A percentile compares a stretch with the other conserved stretches of the same genome.
Conservation (phyloP, 2,888 invertebrate genomes). For the Parapristionchus giblindavisi region DNA sequence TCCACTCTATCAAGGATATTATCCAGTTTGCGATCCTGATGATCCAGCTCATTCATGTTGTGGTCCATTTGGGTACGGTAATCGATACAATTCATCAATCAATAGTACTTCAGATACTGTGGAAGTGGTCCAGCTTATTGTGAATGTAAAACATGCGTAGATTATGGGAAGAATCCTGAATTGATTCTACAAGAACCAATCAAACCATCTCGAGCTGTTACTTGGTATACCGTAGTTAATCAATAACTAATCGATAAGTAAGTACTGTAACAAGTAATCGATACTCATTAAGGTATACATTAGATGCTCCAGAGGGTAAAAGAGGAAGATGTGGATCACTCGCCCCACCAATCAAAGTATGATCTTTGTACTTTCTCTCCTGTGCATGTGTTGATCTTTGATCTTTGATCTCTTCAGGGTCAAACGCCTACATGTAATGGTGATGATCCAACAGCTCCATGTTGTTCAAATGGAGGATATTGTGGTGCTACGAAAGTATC, state of each 20-base stretch:
- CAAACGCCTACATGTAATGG: conserved; percentile 62
- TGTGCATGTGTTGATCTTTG: not conserved
- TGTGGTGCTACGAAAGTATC: conserved; percentile 58
- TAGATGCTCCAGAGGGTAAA: conserved; percentile 60
- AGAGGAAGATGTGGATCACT: conserved; percentile 61
- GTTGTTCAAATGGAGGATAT: conserved; percentile 64
- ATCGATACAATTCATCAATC: not conserved
- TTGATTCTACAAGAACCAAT: conserved; percentile 62
- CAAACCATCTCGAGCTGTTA: conserved; percentile 53
- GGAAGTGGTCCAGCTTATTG: conserved; percentile 68
- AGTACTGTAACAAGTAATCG: not conserved
- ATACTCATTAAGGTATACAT: conserved; percentile 54
- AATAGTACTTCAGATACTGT: conserved; percentile 61
- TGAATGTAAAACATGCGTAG: conserved; percentile 65
- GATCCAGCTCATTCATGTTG: conserved; percentile 69
- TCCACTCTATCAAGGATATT: conserved; percentile 67
- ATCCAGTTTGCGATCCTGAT: conserved; percentile 69
- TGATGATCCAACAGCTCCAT: conserved; percentile 58
- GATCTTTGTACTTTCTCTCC: not conserved
- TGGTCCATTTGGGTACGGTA: conserved; percentile 46
- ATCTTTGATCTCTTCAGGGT: conserved; percentile 42
- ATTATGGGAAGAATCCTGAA: conserved; percentile 61
- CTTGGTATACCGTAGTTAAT: conserved; percentile 43
- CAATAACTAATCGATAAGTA: not conserved
- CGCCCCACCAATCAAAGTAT: conserved; percentile 49